Conservation (phyloP, 2,113 vertebrate species). For the Neoarius graeffei region DNA sequence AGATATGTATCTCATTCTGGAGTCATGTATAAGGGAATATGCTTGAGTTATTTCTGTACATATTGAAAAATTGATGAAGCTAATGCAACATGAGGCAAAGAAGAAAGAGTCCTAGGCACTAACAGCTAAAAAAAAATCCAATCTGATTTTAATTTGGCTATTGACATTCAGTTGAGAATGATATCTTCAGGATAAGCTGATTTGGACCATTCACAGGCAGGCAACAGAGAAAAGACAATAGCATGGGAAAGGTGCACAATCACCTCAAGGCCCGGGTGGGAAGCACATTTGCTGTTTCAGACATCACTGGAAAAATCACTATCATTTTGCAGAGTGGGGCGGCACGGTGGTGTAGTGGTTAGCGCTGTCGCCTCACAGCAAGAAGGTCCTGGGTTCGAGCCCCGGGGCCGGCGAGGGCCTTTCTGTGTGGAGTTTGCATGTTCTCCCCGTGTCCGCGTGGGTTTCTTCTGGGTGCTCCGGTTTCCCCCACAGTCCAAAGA, state of each 20-base stretch:
- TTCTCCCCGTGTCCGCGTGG: no score
- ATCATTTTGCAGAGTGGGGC: neutral
- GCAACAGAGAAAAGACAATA: slow-evolving; percentile 50
- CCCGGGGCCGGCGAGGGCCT: no score
- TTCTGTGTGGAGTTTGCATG: no score
- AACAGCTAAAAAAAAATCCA: neutral
- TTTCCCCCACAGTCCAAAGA: no score
- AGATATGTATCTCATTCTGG: neutral
- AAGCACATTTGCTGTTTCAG: slow-evolving; percentile 23
- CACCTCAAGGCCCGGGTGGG: slow-evolving; percentile 37
- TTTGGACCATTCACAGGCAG: slow-evolving; percentile 36
- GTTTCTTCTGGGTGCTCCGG: no score
- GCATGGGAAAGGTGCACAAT: slow-evolving; percentile 42
- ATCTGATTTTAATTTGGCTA: slow-evolving; percentile 20
- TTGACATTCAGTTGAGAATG: slow-evolving; percentile 46
- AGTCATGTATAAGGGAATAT: neutral
- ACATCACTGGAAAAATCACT: neutral
- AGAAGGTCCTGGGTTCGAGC: no score
- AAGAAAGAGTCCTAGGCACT: neutral
- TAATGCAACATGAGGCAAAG: neutral
- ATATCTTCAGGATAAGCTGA: slow-evolving; percentile 37
- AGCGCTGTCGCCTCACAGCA: no score
- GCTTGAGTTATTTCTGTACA: neutral
- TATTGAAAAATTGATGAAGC: neutral
- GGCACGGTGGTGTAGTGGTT: no score